Base-by-base conservation (phyloP, 1,140 invertebrate species). In the Dendroctonus ponderosae region DNA sequence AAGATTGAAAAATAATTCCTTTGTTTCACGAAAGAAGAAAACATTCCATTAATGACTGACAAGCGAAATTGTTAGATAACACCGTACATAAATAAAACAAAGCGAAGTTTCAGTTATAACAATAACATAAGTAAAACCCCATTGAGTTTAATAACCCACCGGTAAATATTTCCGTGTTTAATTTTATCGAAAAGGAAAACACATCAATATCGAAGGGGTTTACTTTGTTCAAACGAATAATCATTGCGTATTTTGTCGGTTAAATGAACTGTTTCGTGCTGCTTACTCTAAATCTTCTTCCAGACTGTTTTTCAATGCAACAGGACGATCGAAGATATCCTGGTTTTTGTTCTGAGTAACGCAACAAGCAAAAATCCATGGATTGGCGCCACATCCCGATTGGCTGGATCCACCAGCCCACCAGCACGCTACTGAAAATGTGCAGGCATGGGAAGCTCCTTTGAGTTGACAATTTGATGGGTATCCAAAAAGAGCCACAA, bases 341-440 rank as follows among this genome's bases (percentile, higher is more conserved):
- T 26, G 26, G 26, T 49, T 56, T 46, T 60, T 69, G 50, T 64
- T 68, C 5, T 65, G 14, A 1, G 81, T 79, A 7, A 85, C 79
- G 70, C 88, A 90, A 78, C 89, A 90, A 3, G 87, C 85, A 70
- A 89, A 87, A 40, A 90, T 78, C 86, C 86, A 88, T 68, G 80
- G 77, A 72, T 82, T 82, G 49, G 80, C 80, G 7, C 87, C 86
- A 71, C 87, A 89, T 8, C 86, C 86, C 46, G 81, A 77, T 43
- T 84, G 80, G 68, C 84, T 81, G 48, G 80, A 81, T 14, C 87
- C 88, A 3, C 89, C 88, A 26, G 84, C 82, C 42, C 89, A 76
- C 87, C 88, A 89, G 73, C 89, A 90, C n/a, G 85, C 83, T 52
- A 90, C 76, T n/a, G 86, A 83, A 58, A 90, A 78, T 0, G 86